These are phyloP conservation scores for Iphiclides podalirius DNA, from an alignment of 2,888 invertebrate species.

Conservation along the genomic window DNA sequence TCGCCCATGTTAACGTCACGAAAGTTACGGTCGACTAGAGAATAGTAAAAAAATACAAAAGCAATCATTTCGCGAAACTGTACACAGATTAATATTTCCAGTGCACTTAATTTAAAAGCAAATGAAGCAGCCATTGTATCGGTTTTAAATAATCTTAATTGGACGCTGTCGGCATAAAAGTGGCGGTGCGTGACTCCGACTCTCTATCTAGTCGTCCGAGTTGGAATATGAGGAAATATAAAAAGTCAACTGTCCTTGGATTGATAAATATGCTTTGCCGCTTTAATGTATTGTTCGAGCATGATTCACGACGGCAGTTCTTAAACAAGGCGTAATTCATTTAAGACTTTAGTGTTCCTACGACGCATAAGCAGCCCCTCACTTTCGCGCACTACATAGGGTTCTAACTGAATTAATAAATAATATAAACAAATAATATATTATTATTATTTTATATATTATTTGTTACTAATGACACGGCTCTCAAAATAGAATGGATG, in stretches of 20 bases:
- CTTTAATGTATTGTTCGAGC: background rate
- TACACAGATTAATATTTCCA: too few species aligned
- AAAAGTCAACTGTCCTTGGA: background rate
- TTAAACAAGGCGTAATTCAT: background rate
- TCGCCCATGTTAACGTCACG: too few species aligned
- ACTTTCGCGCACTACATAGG: background rate
- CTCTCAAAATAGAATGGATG: too few species aligned
- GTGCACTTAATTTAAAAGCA: too few species aligned
- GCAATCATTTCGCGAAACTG: too few species aligned
- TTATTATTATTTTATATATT: too few species aligned
- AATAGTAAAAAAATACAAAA: too few species aligned
- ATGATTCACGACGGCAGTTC: background rate
- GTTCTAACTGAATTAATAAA: too few species aligned
- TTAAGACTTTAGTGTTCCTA: background rate
- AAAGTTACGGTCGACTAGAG: too few species aligned
- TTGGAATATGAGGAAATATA: background rate
- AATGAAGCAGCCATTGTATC: too few species aligned
- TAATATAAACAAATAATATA: too few species aligned
- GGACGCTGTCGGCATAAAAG: background rate
- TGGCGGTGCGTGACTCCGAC: background rate
- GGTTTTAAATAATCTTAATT: background rate
- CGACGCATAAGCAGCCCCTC: background rate
- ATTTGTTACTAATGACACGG: too few species aligned
- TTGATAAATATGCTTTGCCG: background rate
- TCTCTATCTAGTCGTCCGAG: background rate